Conservation (phyloP, 2,888 invertebrate species). For the Diogma glabrata region DNA sequence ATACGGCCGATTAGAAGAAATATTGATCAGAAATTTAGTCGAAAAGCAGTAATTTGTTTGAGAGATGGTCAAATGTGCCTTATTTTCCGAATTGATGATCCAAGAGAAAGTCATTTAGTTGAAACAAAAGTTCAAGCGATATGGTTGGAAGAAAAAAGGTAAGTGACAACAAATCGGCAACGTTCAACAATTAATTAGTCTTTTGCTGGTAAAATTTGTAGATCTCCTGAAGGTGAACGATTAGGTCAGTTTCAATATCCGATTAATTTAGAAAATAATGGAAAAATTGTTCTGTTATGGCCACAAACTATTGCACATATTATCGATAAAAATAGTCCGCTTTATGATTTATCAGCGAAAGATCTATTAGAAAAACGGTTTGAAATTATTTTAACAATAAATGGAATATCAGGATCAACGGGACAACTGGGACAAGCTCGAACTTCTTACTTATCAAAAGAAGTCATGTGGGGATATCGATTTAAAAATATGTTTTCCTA, state of each 20-base stretch:
- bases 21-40: conserved; percentile 71
- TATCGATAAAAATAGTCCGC: conserved; percentile 65
- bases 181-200: no score
- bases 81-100: conserved; percentile 71
- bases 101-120: conserved; percentile 63
- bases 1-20: conserved; percentile 65
- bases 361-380: conserved; percentile 66
- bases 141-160: conserved; percentile 31
- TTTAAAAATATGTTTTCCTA: conserved; percentile 64
- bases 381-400: conserved; percentile 69
- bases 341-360: conserved; percentile 64
- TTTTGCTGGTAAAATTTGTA: no score
- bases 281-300: conserved; percentile 68
- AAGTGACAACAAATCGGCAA: no score
- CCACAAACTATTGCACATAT: conserved; percentile 76
- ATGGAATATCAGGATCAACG: conserved; percentile 69
- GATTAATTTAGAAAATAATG: conserved; percentile 50
- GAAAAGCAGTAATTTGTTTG: conserved; percentile 58
- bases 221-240: conserved; percentile 53
- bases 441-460: conserved; percentile 67
- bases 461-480: conserved; percentile 75
- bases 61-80: conserved; percentile 68
- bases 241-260: conserved; percentile 62
- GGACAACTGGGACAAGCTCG: conserved; percentile 59
- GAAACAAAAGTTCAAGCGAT: conserved; percentile 62